These are phyloP conservation scores for Coendou prehensilis DNA, from an alignment of 2,797 vertebrate species.

Conservation along the genomic window DNA sequence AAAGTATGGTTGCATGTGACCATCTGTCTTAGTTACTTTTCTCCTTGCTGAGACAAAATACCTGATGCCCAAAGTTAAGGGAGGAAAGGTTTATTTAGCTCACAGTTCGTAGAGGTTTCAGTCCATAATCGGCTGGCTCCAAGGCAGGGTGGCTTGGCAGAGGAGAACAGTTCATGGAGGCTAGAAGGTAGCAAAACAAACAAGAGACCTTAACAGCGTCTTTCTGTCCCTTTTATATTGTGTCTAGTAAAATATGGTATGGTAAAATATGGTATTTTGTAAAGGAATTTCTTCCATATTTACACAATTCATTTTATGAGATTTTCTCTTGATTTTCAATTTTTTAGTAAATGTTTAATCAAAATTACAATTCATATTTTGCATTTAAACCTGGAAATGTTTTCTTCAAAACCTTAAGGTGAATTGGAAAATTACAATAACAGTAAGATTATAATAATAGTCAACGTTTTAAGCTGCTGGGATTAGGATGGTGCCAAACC, in stretches of 20 bases:
- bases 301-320: not conserved
- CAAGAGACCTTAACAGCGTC: not conserved
- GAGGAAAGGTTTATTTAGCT: not conserved
- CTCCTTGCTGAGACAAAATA: not conserved
- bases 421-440: not conserved
- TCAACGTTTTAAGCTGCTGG: not conserved
- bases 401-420: not conserved
- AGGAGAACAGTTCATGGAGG: not conserved
- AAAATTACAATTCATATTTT: conserved; percentile 34
- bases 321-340: not conserved
- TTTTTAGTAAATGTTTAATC: conserved; percentile 41
- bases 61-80: not conserved
- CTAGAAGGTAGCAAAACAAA: not conserved
- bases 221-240: not conserved
- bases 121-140: not conserved
- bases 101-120: not conserved
- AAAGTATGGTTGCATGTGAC: not conserved
- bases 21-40: not conserved
- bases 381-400: conserved; percentile 44
- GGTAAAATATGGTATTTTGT: conserved; percentile 48
- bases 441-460: not conserved
- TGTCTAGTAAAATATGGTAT: not conserved
- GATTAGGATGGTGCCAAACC: not conserved
- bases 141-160: not conserved
- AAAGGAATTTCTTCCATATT: conserved; percentile 47